Evolutionary conservation across 2,113 vertebrate species (phyloP).

Genomic region (Lycaon pictus): DNA sequence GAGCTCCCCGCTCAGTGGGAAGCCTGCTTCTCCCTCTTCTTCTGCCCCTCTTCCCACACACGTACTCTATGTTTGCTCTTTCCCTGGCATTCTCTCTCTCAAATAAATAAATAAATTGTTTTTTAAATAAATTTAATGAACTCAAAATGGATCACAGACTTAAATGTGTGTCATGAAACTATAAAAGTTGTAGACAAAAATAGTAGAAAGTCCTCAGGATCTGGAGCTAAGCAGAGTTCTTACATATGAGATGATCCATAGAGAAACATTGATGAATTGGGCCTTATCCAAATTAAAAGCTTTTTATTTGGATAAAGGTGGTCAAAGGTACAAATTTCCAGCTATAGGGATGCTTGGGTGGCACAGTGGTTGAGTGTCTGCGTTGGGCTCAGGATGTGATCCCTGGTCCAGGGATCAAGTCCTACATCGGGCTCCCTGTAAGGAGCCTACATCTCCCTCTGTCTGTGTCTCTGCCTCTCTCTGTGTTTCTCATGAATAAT

Average conservation of each 20-base stretch:
- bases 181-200: not conserved
- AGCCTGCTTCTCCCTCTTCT: not conserved
- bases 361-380: too few species aligned
- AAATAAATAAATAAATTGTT: not conserved
- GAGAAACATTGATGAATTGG: not conserved
- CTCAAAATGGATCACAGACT: not conserved
- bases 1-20: not conserved
- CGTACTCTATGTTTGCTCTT: not conserved
- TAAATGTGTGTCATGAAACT: constrained; percentile 1
- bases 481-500: too few species aligned
- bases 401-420: too few species aligned
- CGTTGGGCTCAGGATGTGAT: too few species aligned
- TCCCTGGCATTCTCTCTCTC: not conserved
- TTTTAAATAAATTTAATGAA: not conserved
- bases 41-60: not conserved
- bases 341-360: not conserved
- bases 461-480: too few species aligned
- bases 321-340: not conserved
- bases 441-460: too few species aligned
- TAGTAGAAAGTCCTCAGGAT: not conserved
- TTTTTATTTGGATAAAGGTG: not conserved
- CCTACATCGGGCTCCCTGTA: too few species aligned
- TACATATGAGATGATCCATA: not conserved
- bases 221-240: not conserved
- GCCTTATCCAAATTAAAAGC: constrained; percentile 17